These are phyloP conservation scores for Turdus rufiventris DNA, from an alignment of 2,113 vertebrate species.

Conservation along the genomic window DNA sequence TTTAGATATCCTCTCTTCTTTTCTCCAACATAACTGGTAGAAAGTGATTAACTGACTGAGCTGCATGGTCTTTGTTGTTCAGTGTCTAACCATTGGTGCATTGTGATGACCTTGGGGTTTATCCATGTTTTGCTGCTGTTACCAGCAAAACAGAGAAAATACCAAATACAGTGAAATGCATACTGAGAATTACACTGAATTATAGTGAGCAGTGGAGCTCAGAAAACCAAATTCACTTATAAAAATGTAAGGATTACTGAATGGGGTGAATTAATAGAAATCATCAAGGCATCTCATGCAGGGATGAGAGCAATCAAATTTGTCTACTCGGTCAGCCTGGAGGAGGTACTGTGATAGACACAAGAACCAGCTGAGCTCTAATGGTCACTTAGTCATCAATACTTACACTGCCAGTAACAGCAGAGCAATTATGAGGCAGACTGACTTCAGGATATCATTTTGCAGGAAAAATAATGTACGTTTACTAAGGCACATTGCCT, in stretches of 20 bases:
- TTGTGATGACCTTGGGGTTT: slow-evolving; percentile 6
- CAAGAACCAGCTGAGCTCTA: background rate
- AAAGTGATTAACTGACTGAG: background rate
- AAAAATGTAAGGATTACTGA: slow-evolving; percentile 4
- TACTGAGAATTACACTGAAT: background rate
- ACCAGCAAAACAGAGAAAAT: background rate
- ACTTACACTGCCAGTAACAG: background rate
- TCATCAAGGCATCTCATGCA: background rate
- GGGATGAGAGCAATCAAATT: slow-evolving; percentile 6
- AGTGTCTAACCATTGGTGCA: background rate
- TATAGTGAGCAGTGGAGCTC: background rate
- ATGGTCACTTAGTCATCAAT: slow-evolving; percentile 20
- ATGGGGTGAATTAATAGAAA: background rate
- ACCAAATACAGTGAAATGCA: background rate
- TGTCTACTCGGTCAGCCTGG: background rate
- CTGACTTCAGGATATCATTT: slow-evolving; percentile 2
- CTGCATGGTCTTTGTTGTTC: background rate
- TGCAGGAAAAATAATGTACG: background rate
- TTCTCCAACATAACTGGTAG: background rate
- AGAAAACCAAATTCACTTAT: background rate
- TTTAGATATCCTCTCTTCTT: background rate
- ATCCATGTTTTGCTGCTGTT: background rate
- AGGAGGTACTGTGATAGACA: background rate
- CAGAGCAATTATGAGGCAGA: background rate
- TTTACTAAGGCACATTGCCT: background rate